Evolutionary conservation across 1,140 invertebrate genomes (phyloP).

Genomic region (Riptortus pedestris): DNA sequence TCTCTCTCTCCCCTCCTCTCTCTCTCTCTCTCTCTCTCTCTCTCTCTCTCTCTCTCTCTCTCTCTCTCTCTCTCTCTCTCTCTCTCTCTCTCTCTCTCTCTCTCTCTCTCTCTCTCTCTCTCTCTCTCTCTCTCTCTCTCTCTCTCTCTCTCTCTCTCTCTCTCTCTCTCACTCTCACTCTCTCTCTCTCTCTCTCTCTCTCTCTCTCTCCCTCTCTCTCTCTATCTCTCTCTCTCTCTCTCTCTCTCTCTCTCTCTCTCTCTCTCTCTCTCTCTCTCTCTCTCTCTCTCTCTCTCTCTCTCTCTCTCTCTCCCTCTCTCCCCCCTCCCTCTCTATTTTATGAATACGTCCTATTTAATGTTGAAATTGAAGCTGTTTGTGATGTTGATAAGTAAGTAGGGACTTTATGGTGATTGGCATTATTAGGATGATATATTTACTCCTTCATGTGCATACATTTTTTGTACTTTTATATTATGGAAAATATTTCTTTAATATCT

Average conservation of each 20-base stretch:
- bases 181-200: constrained; percentile 14
- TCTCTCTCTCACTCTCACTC: constrained; percentile 20
- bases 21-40: constrained; percentile 1
- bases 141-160: constrained; percentile 2
- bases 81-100: constrained; percentile 22
- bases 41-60: too few relatives aligned
- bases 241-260: constrained; percentile 17
- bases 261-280: constrained; percentile 14
- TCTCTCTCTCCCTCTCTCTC: neutral
- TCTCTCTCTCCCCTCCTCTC: neutral
- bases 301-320: constrained; percentile 14
- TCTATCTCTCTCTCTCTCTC: constrained; percentile 11
- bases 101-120: constrained; percentile 39
- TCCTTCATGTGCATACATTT: too few relatives aligned
- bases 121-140: constrained; percentile 36
- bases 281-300: constrained; percentile 19
- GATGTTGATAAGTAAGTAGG: too few relatives aligned
- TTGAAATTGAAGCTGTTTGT: too few relatives aligned
- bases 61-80: constrained; percentile 18
- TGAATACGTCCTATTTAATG: too few relatives aligned
- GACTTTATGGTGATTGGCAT: too few relatives aligned
- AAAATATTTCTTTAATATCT: too few relatives aligned
- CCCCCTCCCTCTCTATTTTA: constrained; percentile 2
- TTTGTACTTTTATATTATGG: too few relatives aligned
- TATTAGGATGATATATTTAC: too few relatives aligned